phyloP scores from a whole-genome alignment of 2,113 vertebrate genomes.

The Austrofundulus limnaeus region DNA sequence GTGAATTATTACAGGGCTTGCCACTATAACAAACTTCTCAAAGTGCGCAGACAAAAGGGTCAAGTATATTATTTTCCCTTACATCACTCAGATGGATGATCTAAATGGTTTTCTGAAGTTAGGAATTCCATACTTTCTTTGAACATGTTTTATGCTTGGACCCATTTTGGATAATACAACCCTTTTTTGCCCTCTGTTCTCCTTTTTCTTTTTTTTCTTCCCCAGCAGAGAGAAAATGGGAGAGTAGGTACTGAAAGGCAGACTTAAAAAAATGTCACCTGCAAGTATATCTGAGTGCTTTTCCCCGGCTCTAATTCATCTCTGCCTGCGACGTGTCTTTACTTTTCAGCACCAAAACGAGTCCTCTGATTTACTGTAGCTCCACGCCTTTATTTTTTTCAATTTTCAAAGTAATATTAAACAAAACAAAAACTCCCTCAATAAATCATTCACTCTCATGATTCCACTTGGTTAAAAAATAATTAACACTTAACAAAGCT shows the following conservation, averaged over 20 bases:
- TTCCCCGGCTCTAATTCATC: conserved; percentile 79
- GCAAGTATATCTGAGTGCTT: conserved; percentile 72
- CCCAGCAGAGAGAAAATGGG: conserved; percentile 52
- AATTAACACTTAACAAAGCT: conserved; percentile 47
- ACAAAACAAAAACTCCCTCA: conserved; percentile 13
- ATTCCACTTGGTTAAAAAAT: conserved; percentile 52
- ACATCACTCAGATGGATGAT: conserved; percentile 66
- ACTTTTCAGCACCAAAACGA: conserved; percentile 58
- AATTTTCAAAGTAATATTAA: conserved; percentile 19
- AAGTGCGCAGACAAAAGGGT: conserved; percentile 84
- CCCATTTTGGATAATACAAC: conserved; percentile 66
- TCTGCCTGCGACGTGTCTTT: conserved; percentile 76
- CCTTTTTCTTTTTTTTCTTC: too few species aligned
- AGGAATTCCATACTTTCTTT: conserved; percentile 74
- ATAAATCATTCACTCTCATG: conserved; percentile 44
- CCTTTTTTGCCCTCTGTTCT: conserved; percentile 68
- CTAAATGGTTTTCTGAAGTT: conserved; percentile 76
- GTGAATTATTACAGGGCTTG: conserved; percentile 88
- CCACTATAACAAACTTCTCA: conserved; percentile 92
- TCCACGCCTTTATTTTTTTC: neutral
- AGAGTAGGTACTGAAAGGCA: conserved; percentile 45
- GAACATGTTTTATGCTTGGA: conserved; percentile 69
- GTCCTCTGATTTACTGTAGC: conserved; percentile 53
- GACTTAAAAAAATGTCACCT: conserved; percentile 57
- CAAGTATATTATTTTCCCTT: conserved; percentile 84